Evolutionary conservation across 2,113 vertebrate genomes (phyloP).

Genomic region (Penelope pileata): DNA sequence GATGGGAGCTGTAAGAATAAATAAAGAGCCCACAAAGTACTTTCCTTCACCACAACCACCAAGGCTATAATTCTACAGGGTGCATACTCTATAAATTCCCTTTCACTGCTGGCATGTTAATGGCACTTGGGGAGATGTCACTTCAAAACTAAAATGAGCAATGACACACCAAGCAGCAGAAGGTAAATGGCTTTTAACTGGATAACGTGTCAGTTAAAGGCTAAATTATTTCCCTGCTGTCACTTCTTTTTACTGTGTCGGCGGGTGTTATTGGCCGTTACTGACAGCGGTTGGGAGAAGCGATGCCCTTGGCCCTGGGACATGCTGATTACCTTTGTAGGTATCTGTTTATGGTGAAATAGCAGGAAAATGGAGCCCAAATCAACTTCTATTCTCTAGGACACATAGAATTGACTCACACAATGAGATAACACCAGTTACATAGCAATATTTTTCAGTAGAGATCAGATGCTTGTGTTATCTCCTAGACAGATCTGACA

Average conservation of each 20-base stretch:
- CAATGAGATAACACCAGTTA: not conserved
- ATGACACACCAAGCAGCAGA: conserved; percentile 62
- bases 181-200: conserved; percentile 77
- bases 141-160: conserved; percentile 62
- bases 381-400: not conserved
- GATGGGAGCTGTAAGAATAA: not conserved
- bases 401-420: not conserved
- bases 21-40: not conserved
- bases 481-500: not conserved
- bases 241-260: conserved; percentile 50
- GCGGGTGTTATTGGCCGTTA: conserved; percentile 6
- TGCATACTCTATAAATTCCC: not conserved
- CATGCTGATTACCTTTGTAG: not conserved
- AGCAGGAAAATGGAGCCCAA: not conserved
- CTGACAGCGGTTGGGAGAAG: conserved; percentile 17
- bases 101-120: not conserved
- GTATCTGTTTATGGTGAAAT: not conserved
- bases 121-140: conserved; percentile 61
- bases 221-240: conserved; percentile 74
- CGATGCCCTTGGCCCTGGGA: conserved; percentile 53
- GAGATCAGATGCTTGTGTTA: not conserved
- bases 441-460: rapidly evolving
- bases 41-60: not conserved
- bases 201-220: conserved; percentile 70
- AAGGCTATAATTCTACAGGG: not conserved